phyloP scores from a whole-genome alignment of 2,797 vertebrate genomes.

The Salarias fasciatus region DNA sequence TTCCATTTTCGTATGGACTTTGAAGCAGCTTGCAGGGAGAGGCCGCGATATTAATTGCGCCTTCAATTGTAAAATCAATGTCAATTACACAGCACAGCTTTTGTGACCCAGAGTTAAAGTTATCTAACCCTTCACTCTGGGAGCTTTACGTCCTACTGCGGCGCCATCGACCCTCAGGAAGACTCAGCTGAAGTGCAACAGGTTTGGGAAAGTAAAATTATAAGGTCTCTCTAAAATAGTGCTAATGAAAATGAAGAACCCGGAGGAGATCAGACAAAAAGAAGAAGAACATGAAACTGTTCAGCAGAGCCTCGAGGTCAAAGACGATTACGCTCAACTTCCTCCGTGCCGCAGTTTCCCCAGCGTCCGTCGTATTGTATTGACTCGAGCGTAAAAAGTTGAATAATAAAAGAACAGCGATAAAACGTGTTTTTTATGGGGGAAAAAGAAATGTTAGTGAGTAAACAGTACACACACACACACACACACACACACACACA shows the following conservation, averaged over 20 bases:
- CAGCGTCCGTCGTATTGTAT: conserved; percentile 36
- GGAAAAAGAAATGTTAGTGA: too few species aligned
- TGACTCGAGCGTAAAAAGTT: conserved; percentile 41
- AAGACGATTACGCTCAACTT: conserved; percentile 37
- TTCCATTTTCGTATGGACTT: conserved; percentile 59
- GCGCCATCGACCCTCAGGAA: conserved; percentile 60
- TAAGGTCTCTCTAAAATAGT: conserved; percentile 65
- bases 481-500: too few species aligned
- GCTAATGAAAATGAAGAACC: conserved; percentile 77
- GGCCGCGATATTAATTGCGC: conserved; percentile 77
- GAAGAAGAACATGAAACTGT: conserved; percentile 59
- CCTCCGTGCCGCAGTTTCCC: conserved; percentile 28
- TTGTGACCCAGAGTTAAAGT: conserved; percentile 57
- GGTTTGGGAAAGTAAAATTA: conserved; percentile 72
- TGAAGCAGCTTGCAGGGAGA: conserved; percentile 64
- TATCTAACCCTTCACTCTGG: conserved; percentile 66
- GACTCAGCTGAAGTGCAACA: conserved; percentile 63
- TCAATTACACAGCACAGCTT: conserved; percentile 64
- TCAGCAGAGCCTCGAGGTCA: conserved; percentile 31
- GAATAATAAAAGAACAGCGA: too few species aligned
- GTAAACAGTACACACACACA: too few species aligned
- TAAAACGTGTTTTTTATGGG: too few species aligned
- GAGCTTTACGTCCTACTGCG: conserved; percentile 65
- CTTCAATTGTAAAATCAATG: conserved; percentile 80
- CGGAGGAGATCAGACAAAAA: conserved; percentile 51